Evolutionary conservation across 2,797 vertebrate genomes (phyloP).

Genomic region (Chloroceryle amazona): DNA sequence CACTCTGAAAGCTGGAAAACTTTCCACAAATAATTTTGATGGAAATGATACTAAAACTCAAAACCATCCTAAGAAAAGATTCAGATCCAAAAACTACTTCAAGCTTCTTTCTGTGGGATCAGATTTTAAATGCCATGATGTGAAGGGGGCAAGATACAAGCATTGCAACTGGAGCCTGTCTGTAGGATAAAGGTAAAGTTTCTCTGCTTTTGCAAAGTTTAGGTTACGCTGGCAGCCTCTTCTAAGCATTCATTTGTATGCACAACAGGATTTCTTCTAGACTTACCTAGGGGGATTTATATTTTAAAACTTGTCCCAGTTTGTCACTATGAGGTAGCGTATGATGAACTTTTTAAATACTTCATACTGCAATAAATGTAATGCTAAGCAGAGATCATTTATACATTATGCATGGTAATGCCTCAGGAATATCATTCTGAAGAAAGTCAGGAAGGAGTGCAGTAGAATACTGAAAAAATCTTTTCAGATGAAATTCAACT

Average conservation of each 20-base stretch:
- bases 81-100: background rate
- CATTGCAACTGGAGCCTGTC: background rate
- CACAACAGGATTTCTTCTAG: background rate
- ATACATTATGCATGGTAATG: constrained; percentile 55
- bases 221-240: background rate
- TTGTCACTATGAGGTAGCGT: background rate
- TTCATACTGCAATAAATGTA: constrained; percentile 36
- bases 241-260: background rate
- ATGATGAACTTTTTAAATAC: constrained; percentile 48
- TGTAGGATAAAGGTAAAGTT: background rate
- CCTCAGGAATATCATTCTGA: constrained; percentile 34
- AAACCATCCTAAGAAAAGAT: background rate
- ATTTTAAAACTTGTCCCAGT: constrained; percentile 6
- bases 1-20: background rate
- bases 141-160: background rate
- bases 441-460: constrained; percentile 17
- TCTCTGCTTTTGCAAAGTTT: background rate
- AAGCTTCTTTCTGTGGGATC: background rate
- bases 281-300: background rate
- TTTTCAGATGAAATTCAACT: constrained; percentile 25
- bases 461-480: constrained; percentile 35
- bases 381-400: constrained; percentile 38
- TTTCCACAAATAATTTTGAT: background rate
- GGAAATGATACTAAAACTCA: background rate
- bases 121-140: background rate